Base-by-base conservation (phyloP, 2,797 vertebrate species). In the Brachyrhaphis roseni region DNA sequence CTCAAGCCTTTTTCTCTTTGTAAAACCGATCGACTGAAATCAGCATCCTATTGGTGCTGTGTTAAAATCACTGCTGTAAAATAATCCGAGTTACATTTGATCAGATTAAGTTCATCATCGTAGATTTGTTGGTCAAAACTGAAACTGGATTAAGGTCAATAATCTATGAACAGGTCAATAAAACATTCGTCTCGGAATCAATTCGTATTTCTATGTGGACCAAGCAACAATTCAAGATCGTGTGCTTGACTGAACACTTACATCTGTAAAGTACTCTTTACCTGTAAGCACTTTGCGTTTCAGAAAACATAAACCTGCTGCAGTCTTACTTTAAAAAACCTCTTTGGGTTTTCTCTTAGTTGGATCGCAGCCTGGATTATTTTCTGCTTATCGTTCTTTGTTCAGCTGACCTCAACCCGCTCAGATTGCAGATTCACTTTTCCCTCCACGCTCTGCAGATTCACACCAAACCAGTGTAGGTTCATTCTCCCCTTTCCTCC, bases 281-380 rank as follows among this genome's bases (percentile, higher is more conserved):
- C 57, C 28, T 31, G 36, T 36, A 64, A 64, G 31, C 31, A 36
- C 59, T 64, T 23, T 39, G 36, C 18, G 15, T 66, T 12, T 66
- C 66, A 64, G 73, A 45, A 49, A 70, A 41, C 39, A 47, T 2
- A 66, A 15, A 15, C 75, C 5, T 16, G 28, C 28, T 12, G 13
- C 1, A 7, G 57, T 39, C 34, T 23, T 39, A 1, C 28, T 36
- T 20, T 5, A 4, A 66, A n/a, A 66, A 66, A 20, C 15, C 16
- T 13, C 57, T 55, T 36, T 74, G 34, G 23, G 31, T 62, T 74
- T 49, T 8, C 31, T 11, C 57, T 34, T n/a, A 2, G 41, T 18
- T 57, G 41, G 49, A 59, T 68, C 47, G 57, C 71, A 72, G 43
- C 64, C 74, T 76, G 72, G 80, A 49, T 72, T 81, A 68, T 72